These are phyloP conservation scores for Polypedilum vanderplanki DNA, from an alignment of 1,140 invertebrate genomes.

Conservation along the genomic window DNA sequence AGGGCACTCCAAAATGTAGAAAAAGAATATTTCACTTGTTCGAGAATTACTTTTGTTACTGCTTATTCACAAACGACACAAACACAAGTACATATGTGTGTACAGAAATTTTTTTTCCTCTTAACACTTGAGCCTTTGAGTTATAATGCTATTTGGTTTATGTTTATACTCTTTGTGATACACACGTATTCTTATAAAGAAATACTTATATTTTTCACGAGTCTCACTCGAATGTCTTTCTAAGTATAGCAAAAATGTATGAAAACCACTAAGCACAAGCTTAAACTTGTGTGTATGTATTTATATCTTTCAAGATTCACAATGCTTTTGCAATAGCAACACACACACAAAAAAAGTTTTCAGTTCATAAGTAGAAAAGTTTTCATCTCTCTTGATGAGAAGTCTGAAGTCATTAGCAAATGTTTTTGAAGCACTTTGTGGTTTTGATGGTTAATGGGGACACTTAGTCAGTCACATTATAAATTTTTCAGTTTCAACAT, in stretches of 20 bases:
- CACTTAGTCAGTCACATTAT: too few relatives aligned
- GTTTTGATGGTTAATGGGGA: too few relatives aligned
- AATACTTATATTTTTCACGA: not conserved
- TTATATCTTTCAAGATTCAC: not conserved
- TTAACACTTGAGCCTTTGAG: not conserved
- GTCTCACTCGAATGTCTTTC: not conserved
- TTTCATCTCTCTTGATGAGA: too few relatives aligned
- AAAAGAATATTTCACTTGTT: not conserved
- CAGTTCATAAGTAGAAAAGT: too few relatives aligned
- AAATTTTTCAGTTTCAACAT: too few relatives aligned
- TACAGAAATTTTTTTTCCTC: not conserved
- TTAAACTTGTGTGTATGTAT: not conserved
- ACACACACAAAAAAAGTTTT: too few relatives aligned
- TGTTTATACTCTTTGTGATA: not conserved
- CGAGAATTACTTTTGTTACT: not conserved
- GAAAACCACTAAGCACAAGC: constrained; percentile 1
- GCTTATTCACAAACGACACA: not conserved
- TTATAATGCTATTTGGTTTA: constrained; percentile 19
- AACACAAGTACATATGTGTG: not conserved
- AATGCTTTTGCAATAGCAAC: too few relatives aligned
- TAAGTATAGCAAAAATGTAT: not conserved
- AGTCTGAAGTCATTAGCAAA: too few relatives aligned
- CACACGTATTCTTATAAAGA: not conserved
- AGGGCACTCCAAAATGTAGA: not conserved
- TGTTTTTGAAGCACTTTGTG: too few relatives aligned